Conservation (phyloP, 1,140 invertebrate genomes). For the Aleiodes sp. region DNA sequence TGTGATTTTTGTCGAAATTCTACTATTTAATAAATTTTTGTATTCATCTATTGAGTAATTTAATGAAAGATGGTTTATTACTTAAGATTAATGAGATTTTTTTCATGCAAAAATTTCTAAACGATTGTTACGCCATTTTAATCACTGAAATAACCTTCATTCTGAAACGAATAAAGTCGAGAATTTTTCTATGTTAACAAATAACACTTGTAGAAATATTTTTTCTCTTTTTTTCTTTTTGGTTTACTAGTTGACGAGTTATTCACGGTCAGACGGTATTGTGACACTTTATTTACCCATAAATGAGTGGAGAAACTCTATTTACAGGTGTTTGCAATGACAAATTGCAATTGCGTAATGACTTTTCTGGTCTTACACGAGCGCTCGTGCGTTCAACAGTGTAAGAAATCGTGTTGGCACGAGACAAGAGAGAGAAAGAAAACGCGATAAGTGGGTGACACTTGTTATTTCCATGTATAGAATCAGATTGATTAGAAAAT, state of each 20-base stretch:
- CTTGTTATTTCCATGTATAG: slow-evolving; percentile 5
- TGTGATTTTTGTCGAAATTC: no score
- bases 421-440: slow-evolving; percentile 1
- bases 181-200: no score
- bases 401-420: slow-evolving; percentile 3
- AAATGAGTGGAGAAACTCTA: neutral
- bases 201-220: no score
- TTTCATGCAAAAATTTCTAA: no score
- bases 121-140: no score
- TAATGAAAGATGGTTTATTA: neutral
- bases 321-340: slow-evolving; percentile 23
- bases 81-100: no score
- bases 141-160: no score
- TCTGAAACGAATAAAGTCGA: no score
- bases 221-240: no score
- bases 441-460: neutral
- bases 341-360: slow-evolving; percentile 23
- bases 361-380: neutral
- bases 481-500: neutral
- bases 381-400: slow-evolving; percentile 11
- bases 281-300: slow-evolving; percentile 10
- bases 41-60: no score
- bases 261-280: neutral
- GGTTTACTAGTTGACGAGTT: no score
- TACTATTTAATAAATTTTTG: no score